Percentiles rank a stretch among this genome's conserved stretches.
These are phyloP conservation scores for Martes flavigula DNA, from an alignment of 2,797 vertebrate species.

Conservation along the genomic window DNA sequence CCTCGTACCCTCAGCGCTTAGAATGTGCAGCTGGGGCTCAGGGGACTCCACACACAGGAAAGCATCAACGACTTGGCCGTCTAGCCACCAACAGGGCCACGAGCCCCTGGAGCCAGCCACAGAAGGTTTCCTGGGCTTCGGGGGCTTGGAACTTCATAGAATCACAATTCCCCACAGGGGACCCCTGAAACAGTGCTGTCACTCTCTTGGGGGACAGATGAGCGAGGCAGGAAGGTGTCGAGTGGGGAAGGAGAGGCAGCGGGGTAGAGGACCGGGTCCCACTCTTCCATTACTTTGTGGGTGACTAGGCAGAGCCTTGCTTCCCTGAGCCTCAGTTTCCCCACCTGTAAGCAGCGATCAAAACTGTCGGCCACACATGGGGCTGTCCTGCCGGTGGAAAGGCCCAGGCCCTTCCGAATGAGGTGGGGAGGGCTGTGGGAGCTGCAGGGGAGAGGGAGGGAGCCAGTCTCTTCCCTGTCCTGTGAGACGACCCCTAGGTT, in stretches of 20 bases:
- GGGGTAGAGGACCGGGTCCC: accelerated
- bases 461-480: background rate
- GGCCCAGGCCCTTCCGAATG: background rate
- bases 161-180: background rate
- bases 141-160: background rate
- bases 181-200: background rate
- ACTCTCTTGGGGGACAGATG: background rate
- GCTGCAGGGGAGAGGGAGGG: too few species aligned
- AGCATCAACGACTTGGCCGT: accelerated
- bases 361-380: background rate
- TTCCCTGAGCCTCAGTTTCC: background rate
- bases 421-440: background rate
- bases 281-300: too few species aligned
- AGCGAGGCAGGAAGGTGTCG: background rate
- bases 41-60: too few species aligned
- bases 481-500: background rate
- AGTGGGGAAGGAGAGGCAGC: background rate
- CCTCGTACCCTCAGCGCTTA: background rate
- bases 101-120: background rate
- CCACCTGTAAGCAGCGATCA: background rate
- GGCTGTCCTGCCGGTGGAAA: background rate
- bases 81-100: background rate
- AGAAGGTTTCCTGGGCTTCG: background rate
- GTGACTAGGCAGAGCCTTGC: background rate
- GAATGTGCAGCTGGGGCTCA: accelerated